These are phyloP conservation scores for Enteromius paludinosus DNA, from an alignment of 2,797 vertebrate genomes.

Conservation along the genomic window DNA sequence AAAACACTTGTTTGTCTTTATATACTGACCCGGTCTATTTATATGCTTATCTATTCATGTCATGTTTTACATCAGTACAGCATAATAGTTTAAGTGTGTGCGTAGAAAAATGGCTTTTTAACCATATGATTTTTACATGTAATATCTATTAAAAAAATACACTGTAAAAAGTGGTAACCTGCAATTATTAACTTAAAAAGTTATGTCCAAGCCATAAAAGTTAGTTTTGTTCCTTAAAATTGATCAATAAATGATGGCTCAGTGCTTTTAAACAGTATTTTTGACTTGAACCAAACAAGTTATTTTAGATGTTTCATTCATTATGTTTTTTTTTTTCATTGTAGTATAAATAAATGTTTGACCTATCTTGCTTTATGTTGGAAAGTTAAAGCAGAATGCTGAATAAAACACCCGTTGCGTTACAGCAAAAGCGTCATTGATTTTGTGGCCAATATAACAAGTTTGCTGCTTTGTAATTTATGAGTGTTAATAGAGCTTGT, in stretches of 20 bases:
- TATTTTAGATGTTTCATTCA: neutral
- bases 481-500: slow-evolving; percentile 1
- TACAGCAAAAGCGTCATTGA: slow-evolving; percentile 7
- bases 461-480: slow-evolving; percentile 38
- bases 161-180: neutral
- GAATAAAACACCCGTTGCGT: slow-evolving; percentile 20
- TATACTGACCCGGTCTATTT: neutral
- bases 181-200: neutral
- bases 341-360: neutral
- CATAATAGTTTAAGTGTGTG: neutral
- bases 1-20: slow-evolving; percentile 10
- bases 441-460: slow-evolving; percentile 37
- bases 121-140: neutral
- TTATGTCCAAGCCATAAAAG: neutral
- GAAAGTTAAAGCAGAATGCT: neutral
- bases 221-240: neutral
- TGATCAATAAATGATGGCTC: neutral
- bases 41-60: neutral
- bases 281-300: neutral
- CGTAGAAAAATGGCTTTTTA: neutral
- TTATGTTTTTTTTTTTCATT: neutral
- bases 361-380: neutral
- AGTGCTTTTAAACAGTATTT: neutral
- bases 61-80: neutral
- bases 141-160: neutral